Base-by-base conservation (phyloP, 2,113 vertebrate species). In the Myrmecophaga tridactyla region DNA sequence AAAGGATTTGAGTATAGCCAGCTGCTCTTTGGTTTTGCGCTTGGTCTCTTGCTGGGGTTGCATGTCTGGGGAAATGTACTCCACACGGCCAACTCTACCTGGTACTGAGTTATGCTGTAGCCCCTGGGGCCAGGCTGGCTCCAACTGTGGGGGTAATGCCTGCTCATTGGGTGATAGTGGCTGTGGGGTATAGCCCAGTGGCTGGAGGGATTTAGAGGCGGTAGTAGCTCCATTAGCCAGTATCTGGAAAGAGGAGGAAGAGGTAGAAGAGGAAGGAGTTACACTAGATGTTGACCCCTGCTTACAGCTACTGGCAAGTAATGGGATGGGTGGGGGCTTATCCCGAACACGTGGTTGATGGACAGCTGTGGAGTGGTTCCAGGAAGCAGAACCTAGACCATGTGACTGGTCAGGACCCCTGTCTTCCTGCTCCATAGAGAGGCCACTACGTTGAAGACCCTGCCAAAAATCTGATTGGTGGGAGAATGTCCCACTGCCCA, bases 21-120 rank as follows among this genome's bases (percentile, higher is more conserved):
- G 95, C 97, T 99, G 99, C 93, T 99, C 98, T 97, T 99, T 99
- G 96, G 99, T 99, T 98, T 99, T 99, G 72, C 99, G 98, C 69
- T 98, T 99, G 46, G 98, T 98, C 87, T 98, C 98, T 97, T 99
- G 83, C 97, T 98, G 88, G 98, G 98, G 96, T 43, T 97, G 96
- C 73, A 82, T 90, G 58, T 96, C 96, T 67, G 96, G 86, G 8
- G 75, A 95, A 90, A 89, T 94, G 39, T 90, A 93, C 18, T 97
- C 96, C 34, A 65, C 80, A 67, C 94, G 53, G 53, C 90, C 93
- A 77, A 9, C 94, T 65, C 94, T 89, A 46, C 86, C 93, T 93
- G 94, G 58, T 67, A 77, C 63, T 48, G 94, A 97, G 75, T 96
- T 94, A 86, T 94, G 96, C 72, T 75, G 86, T 60, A 97, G 95